These are phyloP conservation scores for Tonatia bakeri DNA, from an alignment of 2,113 vertebrate genomes.

Conservation along the genomic window DNA sequence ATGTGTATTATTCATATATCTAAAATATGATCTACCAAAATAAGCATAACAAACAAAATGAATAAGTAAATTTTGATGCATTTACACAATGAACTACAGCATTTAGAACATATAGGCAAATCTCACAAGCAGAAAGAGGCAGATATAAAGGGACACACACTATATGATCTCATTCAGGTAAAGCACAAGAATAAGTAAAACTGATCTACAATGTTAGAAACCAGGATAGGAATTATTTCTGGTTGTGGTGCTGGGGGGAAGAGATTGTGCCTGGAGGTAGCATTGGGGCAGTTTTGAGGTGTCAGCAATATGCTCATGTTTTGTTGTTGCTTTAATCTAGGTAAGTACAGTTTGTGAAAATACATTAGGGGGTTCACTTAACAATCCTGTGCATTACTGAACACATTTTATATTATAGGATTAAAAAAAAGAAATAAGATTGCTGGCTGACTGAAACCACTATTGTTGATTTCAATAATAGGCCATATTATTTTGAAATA, in stretches of 20 bases:
- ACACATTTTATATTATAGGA: neutral
- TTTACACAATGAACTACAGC: neutral
- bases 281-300: neutral
- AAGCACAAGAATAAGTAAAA: neutral
- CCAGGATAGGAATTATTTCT: neutral
- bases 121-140: neutral
- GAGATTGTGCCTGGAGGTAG: accelerated
- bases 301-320: neutral
- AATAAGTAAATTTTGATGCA: neutral
- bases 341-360: neutral
- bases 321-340: neutral
- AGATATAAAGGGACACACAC: neutral
- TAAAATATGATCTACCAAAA: neutral
- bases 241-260: neutral
- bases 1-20: neutral
- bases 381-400: neutral
- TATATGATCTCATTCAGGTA: neutral
- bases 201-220: neutral
- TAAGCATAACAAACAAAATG: neutral
- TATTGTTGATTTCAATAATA: neutral
- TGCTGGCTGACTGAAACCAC: neutral
- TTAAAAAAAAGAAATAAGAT: neutral
- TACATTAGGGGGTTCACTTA: neutral
- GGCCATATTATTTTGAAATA: neutral
- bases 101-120: neutral